These are phyloP conservation scores for Premnoplex brunnescens DNA, from an alignment of 2,797 vertebrate species.

Conservation along the genomic window DNA sequence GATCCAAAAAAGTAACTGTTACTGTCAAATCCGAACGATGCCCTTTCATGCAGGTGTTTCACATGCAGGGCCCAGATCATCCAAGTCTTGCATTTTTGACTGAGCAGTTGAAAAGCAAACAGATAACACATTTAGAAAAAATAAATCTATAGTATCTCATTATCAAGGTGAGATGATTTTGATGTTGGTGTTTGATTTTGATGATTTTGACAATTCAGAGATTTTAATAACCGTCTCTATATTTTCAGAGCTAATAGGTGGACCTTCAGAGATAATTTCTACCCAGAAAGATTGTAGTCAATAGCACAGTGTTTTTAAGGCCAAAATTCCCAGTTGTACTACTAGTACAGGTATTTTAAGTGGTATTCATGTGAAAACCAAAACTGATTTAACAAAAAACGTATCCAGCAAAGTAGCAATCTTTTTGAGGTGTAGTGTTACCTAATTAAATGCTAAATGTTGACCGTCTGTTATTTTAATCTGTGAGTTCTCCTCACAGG, in stretches of 20 bases:
- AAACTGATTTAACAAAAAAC: constrained; percentile 31
- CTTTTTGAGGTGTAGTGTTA: constrained; percentile 22
- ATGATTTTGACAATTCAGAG: neutral
- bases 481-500: constrained; percentile 7
- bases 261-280: neutral
- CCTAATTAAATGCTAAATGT: constrained; percentile 59
- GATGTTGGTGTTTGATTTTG: neutral
- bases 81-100: neutral
- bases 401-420: constrained; percentile 19
- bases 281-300: neutral
- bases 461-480: constrained; percentile 56
- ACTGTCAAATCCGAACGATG: neutral
- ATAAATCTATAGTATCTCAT: neutral
- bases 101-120: neutral
- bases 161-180: neutral
- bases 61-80: neutral
- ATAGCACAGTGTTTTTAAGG: neutral
- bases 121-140: neutral
- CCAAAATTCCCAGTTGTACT: neutral
- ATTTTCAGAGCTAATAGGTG: neutral
- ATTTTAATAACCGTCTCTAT: neutral
- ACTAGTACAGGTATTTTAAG: constrained; percentile 6
- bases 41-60: neutral
- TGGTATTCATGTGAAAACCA: constrained; percentile 40
- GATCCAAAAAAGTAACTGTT: neutral